These are phyloP conservation scores for Orycteropus afer DNA, from an alignment of 2,113 vertebrate species.

Conservation along the genomic window DNA sequence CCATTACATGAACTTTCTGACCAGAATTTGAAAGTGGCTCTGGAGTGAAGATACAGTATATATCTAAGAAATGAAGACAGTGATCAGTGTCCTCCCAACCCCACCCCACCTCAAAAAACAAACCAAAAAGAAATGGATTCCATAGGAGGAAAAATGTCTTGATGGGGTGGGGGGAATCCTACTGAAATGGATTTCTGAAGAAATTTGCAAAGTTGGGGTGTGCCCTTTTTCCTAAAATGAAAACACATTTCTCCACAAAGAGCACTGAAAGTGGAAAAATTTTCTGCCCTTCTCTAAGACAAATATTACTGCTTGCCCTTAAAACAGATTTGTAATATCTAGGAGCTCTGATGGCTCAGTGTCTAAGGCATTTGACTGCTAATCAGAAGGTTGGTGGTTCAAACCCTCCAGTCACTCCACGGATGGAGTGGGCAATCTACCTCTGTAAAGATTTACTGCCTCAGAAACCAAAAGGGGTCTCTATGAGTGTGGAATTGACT, in stretches of 20 bases:
- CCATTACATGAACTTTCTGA: background rate
- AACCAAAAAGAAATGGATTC: conserved; percentile 29
- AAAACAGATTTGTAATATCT: conserved; percentile 5
- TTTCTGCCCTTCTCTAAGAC: conserved; percentile 28
- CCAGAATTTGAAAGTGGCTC: background rate
- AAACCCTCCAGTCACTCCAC: too few species aligned
- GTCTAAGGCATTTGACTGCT: too few species aligned
- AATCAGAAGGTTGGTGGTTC: too few species aligned
- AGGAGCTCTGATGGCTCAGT: too few species aligned
- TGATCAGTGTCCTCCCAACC: background rate
- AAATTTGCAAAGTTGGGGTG: background rate
- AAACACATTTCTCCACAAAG: background rate
- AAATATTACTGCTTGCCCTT: conserved; percentile 34
- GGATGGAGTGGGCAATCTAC: too few species aligned
- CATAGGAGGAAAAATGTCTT: background rate
- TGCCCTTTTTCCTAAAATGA: background rate
- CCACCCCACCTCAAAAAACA: conserved; percentile 6
- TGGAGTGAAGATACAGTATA: background rate
- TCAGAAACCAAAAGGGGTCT: too few species aligned
- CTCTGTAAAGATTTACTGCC: too few species aligned
- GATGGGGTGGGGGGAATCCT: conserved; percentile 19
- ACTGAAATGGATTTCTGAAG: conserved; percentile 38
- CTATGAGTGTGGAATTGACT: too few species aligned
- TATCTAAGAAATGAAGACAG: background rate
- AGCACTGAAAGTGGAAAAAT: background rate